Base-by-base conservation (phyloP, 2,113 vertebrate genomes). In the Ophiodon elongatus region DNA sequence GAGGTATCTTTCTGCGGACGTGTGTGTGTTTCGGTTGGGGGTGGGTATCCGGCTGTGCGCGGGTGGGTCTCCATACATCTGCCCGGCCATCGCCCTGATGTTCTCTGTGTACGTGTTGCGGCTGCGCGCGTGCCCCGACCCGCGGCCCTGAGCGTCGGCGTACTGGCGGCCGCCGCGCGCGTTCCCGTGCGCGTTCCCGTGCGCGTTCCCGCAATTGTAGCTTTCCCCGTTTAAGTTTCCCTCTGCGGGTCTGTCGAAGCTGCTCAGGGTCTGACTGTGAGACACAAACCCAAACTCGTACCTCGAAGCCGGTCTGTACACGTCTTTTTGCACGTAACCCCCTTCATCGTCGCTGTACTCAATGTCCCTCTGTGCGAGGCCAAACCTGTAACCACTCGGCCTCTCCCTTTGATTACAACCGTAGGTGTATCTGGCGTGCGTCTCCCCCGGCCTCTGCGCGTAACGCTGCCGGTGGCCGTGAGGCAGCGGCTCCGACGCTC, bases 21-120 rank as follows among this genome's bases (percentile, higher is more conserved):
- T 35, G 68, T 62, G 78, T 52, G 67, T 0, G 71, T 72, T 62
- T 0, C 66, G 79, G 71, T 76, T 67, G 2, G 0, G 81, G 71
- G 76, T 69, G 4, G 41, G 81, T 0, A 35, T 69, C 64, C 76
- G 60, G 71, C 72, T 25, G 43, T 59, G 91, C 1, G 54, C 0
- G 19, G 63, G 85, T 0, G 92, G 78, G 23, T 88, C 83, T 8
- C 88, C 89, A 54, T 94, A 94, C 94, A 94, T 94, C 79, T 91
- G 90, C 17, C 89, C 92, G 0, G 94, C 92, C 91, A 88, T 92
- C 0, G 91, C 91, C 43, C 94, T n/a, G 68, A 94, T 93, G 85
- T 92, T 78, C 7, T 92, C 88, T 0, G 89, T 0, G 88, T 94
- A 94, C 1, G 41, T 50, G 64, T 11, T 59, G 23, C 35, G 84